Base-by-base conservation (phyloP, 2,888 invertebrate species). In the Mycalesis mineus region DNA sequence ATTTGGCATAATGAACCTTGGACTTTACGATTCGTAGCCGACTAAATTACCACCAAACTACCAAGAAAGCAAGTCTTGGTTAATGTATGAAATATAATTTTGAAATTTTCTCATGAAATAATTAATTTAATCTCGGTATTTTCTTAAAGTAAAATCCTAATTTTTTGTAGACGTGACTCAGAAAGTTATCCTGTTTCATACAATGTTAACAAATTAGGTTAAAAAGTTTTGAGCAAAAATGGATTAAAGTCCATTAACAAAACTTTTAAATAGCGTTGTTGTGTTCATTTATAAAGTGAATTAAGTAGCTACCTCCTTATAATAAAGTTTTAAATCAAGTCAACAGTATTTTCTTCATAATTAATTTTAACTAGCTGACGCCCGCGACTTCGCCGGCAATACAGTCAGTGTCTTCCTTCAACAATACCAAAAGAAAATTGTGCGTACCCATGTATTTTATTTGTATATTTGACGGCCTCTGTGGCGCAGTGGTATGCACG, bases 121-220 rank as follows among this genome's bases (percentile, higher is more conserved):
- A 36, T 36, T 36, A 11, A 36, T 36, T 36, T 36, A 11, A 36
- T 11, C 9, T 1, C 36, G 36, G 11, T 11, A 11, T 6, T 9
- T 9, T 33, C 7, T 9, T 9, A 11, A 11, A 36, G 11, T 2
- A 36, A 11, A 4, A 36, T 17, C 14, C 17, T 41, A 8, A 41
- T 41, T 9, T 36, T 22, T 36, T 11, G 13, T 17, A 36, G 22
- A 48, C 36, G 17, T 36, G 33, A 15, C 33, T 17, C 17, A n/a
- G 7, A 36, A 48, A 8, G 4, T 48, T 22, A 11, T 14, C n/a
- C 7, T 36, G n/a, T n/a, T 48, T 15, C 15, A 41, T 7, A 22
- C 49, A 39, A 17, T 33, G 42, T 45, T 48, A 51, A 33, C 28
- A 51, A 57, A 50, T 42, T 44, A 56, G 48, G 44, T 37, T 49